Evolutionary conservation across 1,140 invertebrate genomes (phyloP), one percentile per base, ranked within the genome.

Genomic region (Drosophila sp.): DNA sequence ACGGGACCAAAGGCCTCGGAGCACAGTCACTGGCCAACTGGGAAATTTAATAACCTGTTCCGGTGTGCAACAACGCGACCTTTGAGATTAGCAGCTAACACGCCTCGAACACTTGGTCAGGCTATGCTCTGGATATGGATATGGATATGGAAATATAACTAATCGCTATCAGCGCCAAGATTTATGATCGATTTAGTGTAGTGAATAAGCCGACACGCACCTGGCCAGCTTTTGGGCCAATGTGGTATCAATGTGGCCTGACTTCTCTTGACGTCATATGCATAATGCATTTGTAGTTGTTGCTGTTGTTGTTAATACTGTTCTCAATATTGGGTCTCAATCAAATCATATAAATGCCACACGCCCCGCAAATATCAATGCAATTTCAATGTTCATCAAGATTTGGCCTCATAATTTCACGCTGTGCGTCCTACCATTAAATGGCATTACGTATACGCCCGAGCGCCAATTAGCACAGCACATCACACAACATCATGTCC

Each of bases 31-130:
- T 29, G 72, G 70, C 40, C 78, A 75, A 29, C 43, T 80, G 79
- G 83, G 83, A 77, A 83, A 89, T 87, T 87, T 87, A 87, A 89
- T 53, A 87, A 89, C 83, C 76, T 87, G 83, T 89, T 89, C 83
- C 83, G 83, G 83, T 89, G 79, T 66, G 80, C 65, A 56, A 51
- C 76, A 51, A 64, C n/a, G 43, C 79, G 62, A 73, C 41, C 77
- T 83, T 78, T 56, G 70, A 66, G 80, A 82, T 78, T 71, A 64
- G 61, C n/a, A 64, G 61, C 13, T 40, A 21, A 29, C 76, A 76
- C 64, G 80, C 76, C 66, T 56, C 7, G 45, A 53, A 13, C 18
- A 43, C n/a, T 51, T 61, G 61, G 51, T 46, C 59, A 45, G 46
- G 13, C 25, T 14, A n/a, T 29, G 25, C 21, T 48, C 21, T 27